These are phyloP conservation scores for Heliconius sara DNA, from an alignment of 2,888 invertebrate genomes.

Conservation along the genomic window DNA sequence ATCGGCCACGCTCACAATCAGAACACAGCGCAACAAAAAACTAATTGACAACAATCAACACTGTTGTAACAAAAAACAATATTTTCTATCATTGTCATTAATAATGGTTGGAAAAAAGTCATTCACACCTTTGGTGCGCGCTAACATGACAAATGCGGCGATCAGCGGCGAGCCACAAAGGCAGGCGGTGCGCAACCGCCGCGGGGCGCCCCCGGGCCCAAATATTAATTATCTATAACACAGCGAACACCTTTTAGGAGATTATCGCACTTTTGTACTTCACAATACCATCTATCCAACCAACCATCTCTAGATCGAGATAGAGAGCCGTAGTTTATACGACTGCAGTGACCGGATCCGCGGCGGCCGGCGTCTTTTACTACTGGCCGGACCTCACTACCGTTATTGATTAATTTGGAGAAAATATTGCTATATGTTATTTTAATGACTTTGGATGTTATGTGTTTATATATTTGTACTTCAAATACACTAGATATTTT, in stretches of 20 bases:
- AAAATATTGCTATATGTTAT: neutral
- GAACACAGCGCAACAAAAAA: slow-evolving; percentile 74
- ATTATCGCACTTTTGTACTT: slow-evolving; percentile 76
- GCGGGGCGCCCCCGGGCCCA: slow-evolving; percentile 77
- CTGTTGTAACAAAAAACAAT: slow-evolving; percentile 78
- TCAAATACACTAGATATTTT: neutral
- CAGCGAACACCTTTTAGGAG: slow-evolving; percentile 80
- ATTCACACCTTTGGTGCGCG: slow-evolving; percentile 82
- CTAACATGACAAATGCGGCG: slow-evolving; percentile 83
- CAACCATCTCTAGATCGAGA: slow-evolving; percentile 70
- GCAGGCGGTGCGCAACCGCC: slow-evolving; percentile 67
- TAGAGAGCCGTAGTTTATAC: slow-evolving; percentile 58
- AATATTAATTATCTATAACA: slow-evolving; percentile 83
- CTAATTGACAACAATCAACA: slow-evolving; percentile 83
- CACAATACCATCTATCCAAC: slow-evolving; percentile 56
- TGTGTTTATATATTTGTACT: neutral
- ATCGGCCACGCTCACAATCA: slow-evolving; percentile 75
- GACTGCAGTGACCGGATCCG: slow-evolving; percentile 50
- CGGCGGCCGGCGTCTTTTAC: slow-evolving; percentile 46
- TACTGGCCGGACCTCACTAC: slow-evolving; percentile 40
- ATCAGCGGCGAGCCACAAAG: slow-evolving; percentile 69
- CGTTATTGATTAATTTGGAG: slow-evolving; percentile 41
- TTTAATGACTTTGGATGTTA: neutral
- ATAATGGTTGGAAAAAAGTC: slow-evolving; percentile 80
- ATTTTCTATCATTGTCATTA: slow-evolving; percentile 83